Conservation (phyloP, 2,797 vertebrate species). For the Masticophis lateralis region DNA sequence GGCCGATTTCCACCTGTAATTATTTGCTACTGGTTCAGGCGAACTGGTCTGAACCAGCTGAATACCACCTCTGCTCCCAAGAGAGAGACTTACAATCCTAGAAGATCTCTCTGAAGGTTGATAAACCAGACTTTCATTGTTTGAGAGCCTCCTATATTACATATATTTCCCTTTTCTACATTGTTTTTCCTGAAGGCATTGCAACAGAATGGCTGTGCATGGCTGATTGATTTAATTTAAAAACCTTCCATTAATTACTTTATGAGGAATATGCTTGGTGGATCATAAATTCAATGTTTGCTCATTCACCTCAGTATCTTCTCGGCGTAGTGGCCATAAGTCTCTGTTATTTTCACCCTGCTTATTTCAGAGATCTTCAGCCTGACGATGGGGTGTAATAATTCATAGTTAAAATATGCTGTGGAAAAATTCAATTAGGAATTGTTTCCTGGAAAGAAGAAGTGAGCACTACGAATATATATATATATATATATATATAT, state of each 20-base stretch:
- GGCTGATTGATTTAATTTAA: constrained; percentile 44
- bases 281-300: constrained; percentile 37
- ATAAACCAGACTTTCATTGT: not conserved
- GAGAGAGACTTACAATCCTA: not conserved
- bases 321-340: constrained; percentile 25
- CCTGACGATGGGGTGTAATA: constrained; percentile 6
- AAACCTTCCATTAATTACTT: constrained; percentile 48
- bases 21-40: no score
- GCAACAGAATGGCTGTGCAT: not conserved
- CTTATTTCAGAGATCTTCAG: constrained; percentile 11
- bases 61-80: not conserved
- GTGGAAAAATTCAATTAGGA: constrained; percentile 29
- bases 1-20: accelerated
- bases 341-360: constrained; percentile 24
- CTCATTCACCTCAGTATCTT: constrained; percentile 19
- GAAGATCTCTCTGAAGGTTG: not conserved
- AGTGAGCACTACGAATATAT: not conserved
- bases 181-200: not conserved
- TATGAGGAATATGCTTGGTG: constrained; percentile 41
- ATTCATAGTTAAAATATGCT: constrained; percentile 26
- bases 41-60: no score
- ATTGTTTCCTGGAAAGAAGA: constrained; percentile 45
- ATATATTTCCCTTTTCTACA: not conserved
- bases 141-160: not conserved
- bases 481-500: no score